Evolutionary conservation across 2,797 vertebrate genomes (phyloP).

Genomic region (Pogonophryne albipinna): DNA sequence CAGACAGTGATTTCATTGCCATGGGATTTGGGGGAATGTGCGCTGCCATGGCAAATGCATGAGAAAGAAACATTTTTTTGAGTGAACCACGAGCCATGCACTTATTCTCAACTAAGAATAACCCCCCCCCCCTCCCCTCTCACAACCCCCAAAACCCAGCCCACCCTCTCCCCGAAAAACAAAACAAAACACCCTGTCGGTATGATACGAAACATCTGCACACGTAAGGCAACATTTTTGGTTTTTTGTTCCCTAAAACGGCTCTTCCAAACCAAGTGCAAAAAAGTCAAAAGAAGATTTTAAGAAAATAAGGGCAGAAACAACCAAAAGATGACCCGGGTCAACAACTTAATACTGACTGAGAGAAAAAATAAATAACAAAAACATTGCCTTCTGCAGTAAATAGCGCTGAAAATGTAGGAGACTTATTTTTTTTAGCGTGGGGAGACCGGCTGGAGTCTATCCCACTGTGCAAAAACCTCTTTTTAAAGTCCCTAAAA

Average conservation of each 20-base stretch:
- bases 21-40: conserved; percentile 65
- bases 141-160: neutral
- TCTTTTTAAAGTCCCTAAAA: conserved; percentile 83
- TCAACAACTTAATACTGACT: conserved; percentile 79
- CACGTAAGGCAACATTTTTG: conserved; percentile 89
- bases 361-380: conserved; percentile 79
- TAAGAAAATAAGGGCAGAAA: conserved; percentile 43
- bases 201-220: conserved; percentile 82
- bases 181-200: conserved; percentile 67
- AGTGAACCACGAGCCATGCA: conserved; percentile 78
- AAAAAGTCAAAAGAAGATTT: conserved; percentile 65
- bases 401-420: conserved; percentile 85
- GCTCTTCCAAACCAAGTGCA: conserved; percentile 85
- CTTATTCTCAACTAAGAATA: conserved; percentile 61
- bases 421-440: conserved; percentile 80
- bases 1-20: conserved; percentile 54
- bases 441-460: conserved; percentile 79
- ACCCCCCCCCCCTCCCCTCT: conserved; percentile 35
- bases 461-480: conserved; percentile 88
- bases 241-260: conserved; percentile 86
- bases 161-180: conserved; percentile 30
- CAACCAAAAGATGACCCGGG: conserved; percentile 51
- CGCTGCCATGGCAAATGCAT: conserved; percentile 69
- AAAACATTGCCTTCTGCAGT: conserved; percentile 83
- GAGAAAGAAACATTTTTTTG: conserved; percentile 42